Base-by-base conservation (phyloP, 2,113 vertebrate genomes). In the Uropsilus gracilis region DNA sequence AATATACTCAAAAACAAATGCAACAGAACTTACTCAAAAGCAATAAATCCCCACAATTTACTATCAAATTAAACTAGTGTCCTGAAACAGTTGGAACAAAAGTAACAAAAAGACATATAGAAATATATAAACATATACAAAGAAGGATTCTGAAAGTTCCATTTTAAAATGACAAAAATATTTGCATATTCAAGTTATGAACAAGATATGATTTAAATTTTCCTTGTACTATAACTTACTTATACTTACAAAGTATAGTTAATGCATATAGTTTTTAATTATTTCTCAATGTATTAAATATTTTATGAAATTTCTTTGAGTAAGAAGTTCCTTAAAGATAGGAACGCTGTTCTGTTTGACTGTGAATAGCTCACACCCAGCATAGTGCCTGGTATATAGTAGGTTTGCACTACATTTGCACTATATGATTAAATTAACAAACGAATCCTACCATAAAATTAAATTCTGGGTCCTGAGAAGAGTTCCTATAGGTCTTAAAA, bases 121-220 rank as follows among this genome's bases (percentile, higher is more conserved):
- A 68, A 8, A 88, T 17, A 87, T 63, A 63, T 18, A 32, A 10
- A 86, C 28, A 68, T 2, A 81, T 22, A 73, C 18, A 91, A 3
- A 81, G 20, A 76, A n/a, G n/a, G 28, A 80, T 55, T 75, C 55
- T 86, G 32, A 91, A 77, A 94, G 44, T 66, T 91, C 86, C 63
- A 50, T 78, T 78, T 89, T 42, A 94, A 84, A 76, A 32, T 32
- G 50, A 80, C 16, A 90, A 96, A 84, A 96, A 77, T 50, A 53
- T 78, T 53, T 94, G 13, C 12, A 61, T 50, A 93, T 77, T 83
- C n/a, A 91, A 78, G 30, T 80, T 81, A 93, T 78, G 11, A 91
- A 89, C 37, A 96, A 94, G 91, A 91, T 39, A 57, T 32, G 28
- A 87, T 72, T 89, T 72, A 89, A 81, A 82, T 48, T 72, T 85